Evolutionary conservation across 2,113 vertebrate genomes (phyloP), one percentile per base, ranked within the genome.

Genomic region (Theristicus caerulescens): DNA sequence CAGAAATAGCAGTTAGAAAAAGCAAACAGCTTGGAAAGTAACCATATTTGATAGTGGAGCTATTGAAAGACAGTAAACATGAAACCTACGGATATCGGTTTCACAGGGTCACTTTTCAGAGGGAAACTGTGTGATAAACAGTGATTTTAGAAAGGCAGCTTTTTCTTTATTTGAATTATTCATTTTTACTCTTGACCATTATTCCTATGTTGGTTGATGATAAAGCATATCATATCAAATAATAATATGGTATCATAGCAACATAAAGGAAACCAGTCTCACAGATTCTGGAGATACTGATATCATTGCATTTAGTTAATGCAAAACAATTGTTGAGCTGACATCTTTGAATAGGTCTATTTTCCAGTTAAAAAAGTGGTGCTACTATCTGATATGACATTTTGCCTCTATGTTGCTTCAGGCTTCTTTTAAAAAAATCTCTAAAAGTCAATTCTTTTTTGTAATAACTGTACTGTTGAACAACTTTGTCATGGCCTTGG

Each of bases 231-330:
- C 6, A 88, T 82, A 90, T 69, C 20, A 88, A 94, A 70, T 95
- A 95, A 93, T 93, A 87, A 82, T 80, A 73, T 20, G 47, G 88
- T 96, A 88, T 62, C 91, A 94, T 95, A 94, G 91, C 86, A 95
- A 90, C 94, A 54, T 82, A 77, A 70, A 93, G 74, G 44, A 95
- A 90, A 70, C 38, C 22, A 70, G 84, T 73, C 66, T 88, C 29
- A 4, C 26, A 58, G 71, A 82, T 77, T 79, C 59, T 85, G 66
- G 73, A 93, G 46, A 85, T 46, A 59, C 31, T 69, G 78, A 54
- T 93, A 89, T 66, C 13, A 78, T 87, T 87, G 24, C 24, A 24
- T 94, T 93, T 73, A 93, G 58, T 61, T 91, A 83, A 62, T 66
- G 81, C 40, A 91, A 87, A 96, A 58, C 54, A 94, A 10, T 94